A percentile compares a stretch with the other conserved stretches of the same genome.
phyloP scores from a whole-genome alignment of 2,888 invertebrate species.

The Melitaea athalia region DNA sequence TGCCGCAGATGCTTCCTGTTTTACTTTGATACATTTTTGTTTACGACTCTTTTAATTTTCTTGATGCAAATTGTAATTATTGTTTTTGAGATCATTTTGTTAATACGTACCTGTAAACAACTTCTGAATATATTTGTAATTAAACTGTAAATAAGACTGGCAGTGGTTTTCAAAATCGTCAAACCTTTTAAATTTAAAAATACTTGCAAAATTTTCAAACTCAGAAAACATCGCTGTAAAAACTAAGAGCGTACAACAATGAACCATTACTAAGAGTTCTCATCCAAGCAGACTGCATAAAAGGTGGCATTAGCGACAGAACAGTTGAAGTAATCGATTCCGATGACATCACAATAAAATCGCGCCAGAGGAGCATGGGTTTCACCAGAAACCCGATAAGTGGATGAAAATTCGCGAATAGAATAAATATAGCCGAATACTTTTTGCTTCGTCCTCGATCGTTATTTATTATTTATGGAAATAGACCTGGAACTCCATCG shows the following conservation, averaged over 20 bases:
- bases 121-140: too few relatives aligned
- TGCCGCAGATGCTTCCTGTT: neutral
- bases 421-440: constrained; percentile 75
- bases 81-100: neutral
- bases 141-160: neutral
- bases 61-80: neutral
- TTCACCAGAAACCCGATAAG: constrained; percentile 62
- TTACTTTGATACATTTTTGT: neutral
- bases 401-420: constrained; percentile 74
- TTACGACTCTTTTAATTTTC: neutral
- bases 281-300: constrained; percentile 33
- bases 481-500: constrained; percentile 76
- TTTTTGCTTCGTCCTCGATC: constrained; percentile 73
- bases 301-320: constrained; percentile 33
- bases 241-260: constrained; percentile 13
- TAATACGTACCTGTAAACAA: too few relatives aligned
- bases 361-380: constrained; percentile 32
- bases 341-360: constrained; percentile 45
- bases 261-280: constrained; percentile 32
- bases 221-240: neutral
- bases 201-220: constrained; percentile 1
- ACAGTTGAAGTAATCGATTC: constrained; percentile 45
- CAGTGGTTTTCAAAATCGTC: too few relatives aligned
- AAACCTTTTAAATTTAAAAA: constrained; percentile 1
- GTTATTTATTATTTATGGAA: constrained; percentile 82